Evolutionary conservation across 1,140 invertebrate species (phyloP).

Genomic region (Pseudomyrmex cubaensis): DNA sequence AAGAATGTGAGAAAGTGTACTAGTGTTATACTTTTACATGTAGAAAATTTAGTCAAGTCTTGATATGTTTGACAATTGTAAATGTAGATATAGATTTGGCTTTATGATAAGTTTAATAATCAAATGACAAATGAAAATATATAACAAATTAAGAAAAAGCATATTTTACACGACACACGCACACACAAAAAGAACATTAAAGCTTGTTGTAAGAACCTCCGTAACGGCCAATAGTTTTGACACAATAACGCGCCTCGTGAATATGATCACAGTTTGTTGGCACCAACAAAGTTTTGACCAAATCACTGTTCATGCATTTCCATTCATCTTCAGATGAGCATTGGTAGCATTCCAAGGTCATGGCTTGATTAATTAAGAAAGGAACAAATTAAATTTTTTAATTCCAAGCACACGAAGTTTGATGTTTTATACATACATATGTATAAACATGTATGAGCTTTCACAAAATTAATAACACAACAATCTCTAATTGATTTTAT

Average conservation of each 20-base stretch:
- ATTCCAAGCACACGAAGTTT: not conserved
- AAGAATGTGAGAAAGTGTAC: no score
- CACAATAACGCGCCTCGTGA: conserved; percentile 93
- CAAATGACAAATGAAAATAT: no score
- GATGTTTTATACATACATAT: no score
- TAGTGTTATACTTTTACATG: no score
- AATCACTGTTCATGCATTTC: conserved; percentile 91
- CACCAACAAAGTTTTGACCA: conserved; percentile 87
- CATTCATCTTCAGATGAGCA: conserved; percentile 91
- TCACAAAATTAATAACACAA: no score
- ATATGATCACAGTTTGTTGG: conserved; percentile 90
- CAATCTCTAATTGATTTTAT: no score
- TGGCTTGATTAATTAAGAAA: conserved; percentile 81
- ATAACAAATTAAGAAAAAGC: no score
- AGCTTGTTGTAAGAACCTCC: conserved; percentile 81
- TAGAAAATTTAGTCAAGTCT: no score
- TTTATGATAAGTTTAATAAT: no score
- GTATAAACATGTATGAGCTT: no score
- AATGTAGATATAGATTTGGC: no score
- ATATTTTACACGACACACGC: not conserved
- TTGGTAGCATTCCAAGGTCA: conserved; percentile 91
- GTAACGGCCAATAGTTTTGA: conserved; percentile 91
- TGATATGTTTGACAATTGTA: no score
- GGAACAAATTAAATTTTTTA: conserved; percentile 56
- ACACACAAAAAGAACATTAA: conserved; percentile 24